Base-by-base conservation (phyloP, 2,888 invertebrate genomes). In the Diadegma fenestrale region DNA sequence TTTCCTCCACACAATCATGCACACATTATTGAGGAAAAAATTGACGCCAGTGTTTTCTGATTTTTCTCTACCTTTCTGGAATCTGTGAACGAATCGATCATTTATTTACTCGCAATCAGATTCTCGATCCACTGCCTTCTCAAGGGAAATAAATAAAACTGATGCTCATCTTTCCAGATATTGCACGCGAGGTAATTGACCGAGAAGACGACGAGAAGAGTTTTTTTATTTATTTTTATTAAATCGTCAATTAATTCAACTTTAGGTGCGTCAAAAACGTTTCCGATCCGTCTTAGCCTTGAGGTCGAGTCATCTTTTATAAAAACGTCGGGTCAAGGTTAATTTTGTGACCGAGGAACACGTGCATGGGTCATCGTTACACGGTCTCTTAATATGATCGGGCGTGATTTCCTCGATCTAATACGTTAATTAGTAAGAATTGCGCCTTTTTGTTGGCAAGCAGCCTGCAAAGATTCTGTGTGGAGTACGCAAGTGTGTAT, bases 241-340 rank as follows among this genome's bases (percentile, higher is more conserved):
- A 48, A 54, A 85, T 82, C 51, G 75, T 81, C 43, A 78, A 77
- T 73, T 68, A 37, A 84, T 81, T 63, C 43, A 51, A 33, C 43
- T 64, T 76, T 37, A 54, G 58, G 63, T 71, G 71, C n/a, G n/a
- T 58, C 45, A 77, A 80, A 71, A 66, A 54, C 78, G 0, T 37
- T 54, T 37, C 19, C 7, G 58, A 19, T 76, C 26, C 61, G 26
- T 69, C 78, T 37, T 45, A 10, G 48, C 37, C 43, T 78, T 61
- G 30, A 22, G 7, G 58, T 12, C 8, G 48, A 22, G 10, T 43
- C n/a, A 26, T 68, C 73, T 69, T 37, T 19, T 17, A 30, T 75
- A 8, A 48, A 63, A 8, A 48, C 45, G 43, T 37, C 19, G 77
- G 78, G 69, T 79, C 78, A 85, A 85, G 78, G 73, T 61, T 81